phyloP scores from a whole-genome alignment of 2,888 invertebrate genomes.

The Eupeodes latifasciatus region DNA sequence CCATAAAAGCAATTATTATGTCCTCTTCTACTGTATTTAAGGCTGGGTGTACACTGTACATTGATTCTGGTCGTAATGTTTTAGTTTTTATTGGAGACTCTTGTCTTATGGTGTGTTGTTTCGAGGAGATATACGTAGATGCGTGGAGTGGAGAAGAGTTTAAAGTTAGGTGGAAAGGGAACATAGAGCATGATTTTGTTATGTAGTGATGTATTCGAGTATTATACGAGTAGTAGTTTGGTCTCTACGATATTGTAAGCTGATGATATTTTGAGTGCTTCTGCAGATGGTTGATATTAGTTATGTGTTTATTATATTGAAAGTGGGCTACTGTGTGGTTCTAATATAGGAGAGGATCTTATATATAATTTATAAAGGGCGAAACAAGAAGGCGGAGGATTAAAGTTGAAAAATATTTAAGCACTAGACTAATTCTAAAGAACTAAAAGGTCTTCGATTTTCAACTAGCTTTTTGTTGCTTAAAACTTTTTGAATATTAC shows the following conservation, averaged over 20 bases:
- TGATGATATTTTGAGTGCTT: constrained; percentile 69
- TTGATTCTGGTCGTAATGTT: constrained; percentile 56
- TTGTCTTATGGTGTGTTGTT: constrained; percentile 23
- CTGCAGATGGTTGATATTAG: constrained; percentile 72
- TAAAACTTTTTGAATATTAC: too few species aligned
- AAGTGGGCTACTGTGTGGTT: constrained; percentile 57
- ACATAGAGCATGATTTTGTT: neutral
- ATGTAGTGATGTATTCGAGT: neutral
- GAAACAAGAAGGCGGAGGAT: too few species aligned
- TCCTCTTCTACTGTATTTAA: constrained; percentile 66
- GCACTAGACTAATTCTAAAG: too few species aligned
- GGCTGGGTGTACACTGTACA: constrained; percentile 55
- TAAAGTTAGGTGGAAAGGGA: neutral
- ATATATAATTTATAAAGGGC: too few species aligned
- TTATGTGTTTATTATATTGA: constrained; percentile 73
- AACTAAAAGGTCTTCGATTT: too few species aligned
- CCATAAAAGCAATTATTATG: constrained; percentile 75
- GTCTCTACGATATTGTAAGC: constrained; percentile 28
- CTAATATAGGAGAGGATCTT: constrained; percentile 28
- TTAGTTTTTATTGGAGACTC: constrained; percentile 57
- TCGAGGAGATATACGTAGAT: neutral
- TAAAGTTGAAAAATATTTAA: too few species aligned
- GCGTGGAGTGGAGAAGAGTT: too few species aligned
- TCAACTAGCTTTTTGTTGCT: too few species aligned
- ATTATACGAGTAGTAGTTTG: constrained; percentile 10